Percentiles rank a stretch among this genome's conserved stretches.
Evolutionary conservation across 2,888 invertebrate genomes (phyloP).

Genomic region (Drosophila colorata): DNA sequence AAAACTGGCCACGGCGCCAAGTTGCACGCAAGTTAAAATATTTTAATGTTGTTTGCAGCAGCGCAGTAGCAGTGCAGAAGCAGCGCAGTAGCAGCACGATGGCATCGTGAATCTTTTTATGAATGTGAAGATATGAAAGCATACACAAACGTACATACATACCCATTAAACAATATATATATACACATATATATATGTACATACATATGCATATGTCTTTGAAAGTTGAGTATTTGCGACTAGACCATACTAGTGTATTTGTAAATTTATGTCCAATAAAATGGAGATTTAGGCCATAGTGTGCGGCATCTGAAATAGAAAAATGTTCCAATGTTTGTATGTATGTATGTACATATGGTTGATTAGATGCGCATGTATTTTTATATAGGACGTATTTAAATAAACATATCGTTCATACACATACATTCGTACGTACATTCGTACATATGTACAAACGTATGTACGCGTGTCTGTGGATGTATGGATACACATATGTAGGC

Average conservation of each 20-base stretch:
- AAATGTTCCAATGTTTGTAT: not conserved
- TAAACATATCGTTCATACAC: slow-evolving; percentile 6
- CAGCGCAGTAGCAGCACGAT: too few species aligned
- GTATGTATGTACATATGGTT: not conserved
- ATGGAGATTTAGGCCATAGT: slow-evolving; percentile 7
- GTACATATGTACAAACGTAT: not conserved
- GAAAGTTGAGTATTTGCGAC: too few species aligned
- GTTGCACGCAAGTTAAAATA: not conserved
- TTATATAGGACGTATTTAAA: slow-evolving; percentile 23
- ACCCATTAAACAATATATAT: not conserved
- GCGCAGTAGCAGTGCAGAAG: too few species aligned
- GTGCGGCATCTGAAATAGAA: slow-evolving; percentile 3
- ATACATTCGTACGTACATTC: not conserved
- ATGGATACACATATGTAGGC: not conserved
- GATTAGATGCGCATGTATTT: slow-evolving; percentile 15
- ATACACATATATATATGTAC: not conserved
- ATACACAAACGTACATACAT: not conserved
- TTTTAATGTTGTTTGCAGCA: not conserved
- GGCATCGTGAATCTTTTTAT: not conserved
- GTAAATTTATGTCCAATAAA: slow-evolving; percentile 1
- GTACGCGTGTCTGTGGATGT: not conserved
- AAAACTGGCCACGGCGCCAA: too few species aligned
- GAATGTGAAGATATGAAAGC: not conserved
- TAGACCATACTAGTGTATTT: not conserved
- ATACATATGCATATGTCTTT: too few species aligned